These are phyloP conservation scores for Rhodinocichla rosea DNA, from an alignment of 2,113 vertebrate genomes.

Conservation along the genomic window DNA sequence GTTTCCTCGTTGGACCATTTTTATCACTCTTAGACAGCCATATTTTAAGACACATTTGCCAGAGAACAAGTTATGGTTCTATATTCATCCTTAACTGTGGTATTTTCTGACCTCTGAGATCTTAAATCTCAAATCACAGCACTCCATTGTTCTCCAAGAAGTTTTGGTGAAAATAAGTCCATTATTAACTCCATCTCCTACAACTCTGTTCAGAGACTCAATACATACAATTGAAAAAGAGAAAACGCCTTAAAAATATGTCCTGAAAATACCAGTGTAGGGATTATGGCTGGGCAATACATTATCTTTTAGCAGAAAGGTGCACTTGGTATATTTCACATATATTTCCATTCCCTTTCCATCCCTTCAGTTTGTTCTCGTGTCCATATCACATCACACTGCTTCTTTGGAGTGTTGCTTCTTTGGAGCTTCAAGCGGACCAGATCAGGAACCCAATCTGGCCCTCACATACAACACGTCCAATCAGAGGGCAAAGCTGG, in stretches of 20 bases:
- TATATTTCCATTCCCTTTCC: background rate
- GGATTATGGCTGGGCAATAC: fast-evolving
- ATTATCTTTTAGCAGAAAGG: background rate
- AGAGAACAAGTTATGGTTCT: background rate
- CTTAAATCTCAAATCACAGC: background rate
- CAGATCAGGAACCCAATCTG: background rate
- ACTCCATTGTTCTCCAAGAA: background rate
- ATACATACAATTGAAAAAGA: background rate
- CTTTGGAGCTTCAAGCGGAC: background rate
- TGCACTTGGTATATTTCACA: background rate
- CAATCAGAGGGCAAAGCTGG: background rate
- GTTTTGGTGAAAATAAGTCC: background rate
- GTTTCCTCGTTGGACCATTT: background rate
- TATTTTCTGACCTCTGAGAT: constrained; percentile 8
- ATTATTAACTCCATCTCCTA: background rate
- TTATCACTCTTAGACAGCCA: background rate
- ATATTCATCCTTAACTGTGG: background rate
- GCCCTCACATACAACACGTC: background rate
- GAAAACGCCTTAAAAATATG: background rate
- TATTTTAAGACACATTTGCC: background rate
- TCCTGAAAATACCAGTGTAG: background rate
- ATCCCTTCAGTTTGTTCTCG: background rate
- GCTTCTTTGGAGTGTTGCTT: background rate
- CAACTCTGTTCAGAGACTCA: background rate
- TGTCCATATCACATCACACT: fast-evolving